Conservation (phyloP, 2,797 vertebrate genomes). For the Ara ararauna region DNA sequence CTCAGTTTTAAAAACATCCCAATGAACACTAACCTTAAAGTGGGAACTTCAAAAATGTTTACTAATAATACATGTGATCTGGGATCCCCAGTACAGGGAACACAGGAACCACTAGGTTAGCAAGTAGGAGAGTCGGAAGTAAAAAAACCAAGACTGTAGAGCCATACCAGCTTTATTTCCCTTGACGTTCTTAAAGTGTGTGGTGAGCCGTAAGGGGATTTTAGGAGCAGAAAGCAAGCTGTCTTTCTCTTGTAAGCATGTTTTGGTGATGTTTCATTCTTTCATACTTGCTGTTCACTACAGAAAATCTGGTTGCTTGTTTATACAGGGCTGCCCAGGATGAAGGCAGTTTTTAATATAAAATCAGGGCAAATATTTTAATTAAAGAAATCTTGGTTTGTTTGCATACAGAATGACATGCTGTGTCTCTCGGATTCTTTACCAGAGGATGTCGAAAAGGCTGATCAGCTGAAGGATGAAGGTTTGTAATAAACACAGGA, state of each 20-base stretch:
- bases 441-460: conserved; percentile 87
- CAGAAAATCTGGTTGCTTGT: not conserved
- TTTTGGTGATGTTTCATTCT: not conserved
- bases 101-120: not conserved
- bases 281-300: not conserved
- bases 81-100: not conserved
- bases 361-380: not conserved
- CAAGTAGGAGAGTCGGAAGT: not conserved
- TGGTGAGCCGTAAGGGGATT: not conserved
- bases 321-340: not conserved
- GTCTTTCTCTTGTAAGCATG: not conserved
- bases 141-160: not conserved
- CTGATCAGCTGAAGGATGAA: conserved; percentile 96
- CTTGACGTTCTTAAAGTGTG: not conserved
- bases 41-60: not conserved
- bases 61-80: not conserved
- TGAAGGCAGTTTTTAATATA: not conserved
- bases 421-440: conserved; percentile 84
- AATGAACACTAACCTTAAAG: not conserved
- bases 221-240: not conserved
- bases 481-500: conserved; percentile 77
- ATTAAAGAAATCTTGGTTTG: conserved; percentile 7
- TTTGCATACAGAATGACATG: conserved; percentile 85
- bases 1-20: not conserved
- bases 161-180: not conserved